phyloP scores from a whole-genome alignment of 2,888 invertebrate species.

The Pandemis cinnamomeana region DNA sequence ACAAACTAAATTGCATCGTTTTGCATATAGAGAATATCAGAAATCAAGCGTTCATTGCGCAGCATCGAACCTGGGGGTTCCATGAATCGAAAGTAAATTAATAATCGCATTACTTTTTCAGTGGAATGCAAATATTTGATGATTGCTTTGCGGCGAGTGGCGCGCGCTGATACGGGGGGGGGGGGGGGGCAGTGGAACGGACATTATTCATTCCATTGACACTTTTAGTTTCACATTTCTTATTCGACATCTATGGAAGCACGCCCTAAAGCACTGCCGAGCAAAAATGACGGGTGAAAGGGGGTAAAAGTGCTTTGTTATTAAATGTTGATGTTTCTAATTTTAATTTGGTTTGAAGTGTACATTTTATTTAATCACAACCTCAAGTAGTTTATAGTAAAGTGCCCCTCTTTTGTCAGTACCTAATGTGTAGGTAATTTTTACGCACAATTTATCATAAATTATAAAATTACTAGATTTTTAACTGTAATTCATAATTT shows the following conservation, averaged over 20 bases:
- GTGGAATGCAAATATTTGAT: conserved; percentile 82
- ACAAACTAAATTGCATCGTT: conserved; percentile 66
- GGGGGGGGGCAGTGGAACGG: conserved; percentile 13
- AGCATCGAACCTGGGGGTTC: conserved; percentile 58
- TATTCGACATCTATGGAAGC: background rate
- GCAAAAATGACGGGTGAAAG: no score
- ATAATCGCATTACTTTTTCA: conserved; percentile 84
- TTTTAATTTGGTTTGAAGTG: no score
- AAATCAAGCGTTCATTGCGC: conserved; percentile 39
- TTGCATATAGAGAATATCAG: conserved; percentile 71
- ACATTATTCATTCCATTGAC: conserved; percentile 35
- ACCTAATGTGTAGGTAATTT: no score
- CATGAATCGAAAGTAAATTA: conserved; percentile 79
- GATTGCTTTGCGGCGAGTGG: conserved; percentile 76
- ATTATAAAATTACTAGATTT: no score
- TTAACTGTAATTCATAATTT: no score
- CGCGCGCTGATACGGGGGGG: conserved; percentile 56
- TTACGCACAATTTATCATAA: no score
- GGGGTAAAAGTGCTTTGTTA: no score
- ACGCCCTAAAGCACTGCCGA: no score
- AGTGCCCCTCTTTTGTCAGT: no score
- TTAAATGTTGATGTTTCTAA: no score
- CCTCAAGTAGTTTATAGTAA: no score
- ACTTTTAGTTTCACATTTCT: background rate
- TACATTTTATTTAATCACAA: no score